A percentile compares a stretch with the other conserved stretches of the same genome.
Evolutionary conservation across 2,113 vertebrate species (phyloP).

Genomic region (Indicator indicator): DNA sequence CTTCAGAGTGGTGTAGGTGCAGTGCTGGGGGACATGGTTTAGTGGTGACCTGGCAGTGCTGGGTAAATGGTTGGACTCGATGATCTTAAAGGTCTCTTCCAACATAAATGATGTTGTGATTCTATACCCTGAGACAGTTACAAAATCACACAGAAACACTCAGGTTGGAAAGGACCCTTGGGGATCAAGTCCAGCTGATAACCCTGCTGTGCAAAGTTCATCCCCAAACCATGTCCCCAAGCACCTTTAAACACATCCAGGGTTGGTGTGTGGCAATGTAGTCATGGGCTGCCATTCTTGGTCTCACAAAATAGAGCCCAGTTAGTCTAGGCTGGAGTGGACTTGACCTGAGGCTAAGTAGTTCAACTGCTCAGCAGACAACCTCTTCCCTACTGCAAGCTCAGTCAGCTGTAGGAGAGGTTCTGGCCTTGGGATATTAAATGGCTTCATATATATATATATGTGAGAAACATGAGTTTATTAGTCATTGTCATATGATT

Average conservation of each 20-base stretch:
- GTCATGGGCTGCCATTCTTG: rapidly evolving
- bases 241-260: too few species aligned
- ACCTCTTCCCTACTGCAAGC: background rate
- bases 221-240: too few species aligned
- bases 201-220: too few species aligned
- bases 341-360: background rate
- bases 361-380: rapidly evolving
- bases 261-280: rapidly evolving
- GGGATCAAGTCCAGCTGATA: too few species aligned
- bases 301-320: rapidly evolving
- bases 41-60: background rate
- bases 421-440: background rate
- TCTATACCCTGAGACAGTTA: background rate
- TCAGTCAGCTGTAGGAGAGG: background rate
- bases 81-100: background rate
- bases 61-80: too few species aligned
- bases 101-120: background rate
- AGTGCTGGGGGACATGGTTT: background rate
- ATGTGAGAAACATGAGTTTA: background rate
- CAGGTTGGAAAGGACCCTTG: too few species aligned
- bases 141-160: too few species aligned
- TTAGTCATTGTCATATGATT: background rate
- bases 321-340: background rate
- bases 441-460: background rate
- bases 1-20: background rate